These are phyloP conservation scores for Leucoptera coffeella DNA, from an alignment of 2,888 invertebrate species.

Conservation along the genomic window DNA sequence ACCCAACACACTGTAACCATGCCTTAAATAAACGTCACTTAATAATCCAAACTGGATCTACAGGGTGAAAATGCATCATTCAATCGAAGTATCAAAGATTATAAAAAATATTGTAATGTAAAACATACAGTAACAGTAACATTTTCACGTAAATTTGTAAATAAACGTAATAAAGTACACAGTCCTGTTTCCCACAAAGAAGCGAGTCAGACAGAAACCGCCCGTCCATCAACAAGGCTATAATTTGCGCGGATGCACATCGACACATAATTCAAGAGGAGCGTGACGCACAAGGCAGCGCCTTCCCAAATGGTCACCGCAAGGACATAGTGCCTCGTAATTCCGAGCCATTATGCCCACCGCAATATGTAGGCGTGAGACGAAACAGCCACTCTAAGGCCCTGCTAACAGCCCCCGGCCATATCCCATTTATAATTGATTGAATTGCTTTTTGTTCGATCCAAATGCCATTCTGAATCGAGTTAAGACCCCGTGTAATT, in stretches of 20 bases:
- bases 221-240: conserved; percentile 18
- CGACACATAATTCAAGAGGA: conserved; percentile 36
- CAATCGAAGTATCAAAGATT: too few relatives aligned
- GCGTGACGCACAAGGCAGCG: conserved; percentile 25
- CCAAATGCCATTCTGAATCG: too few relatives aligned
- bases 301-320: conserved; percentile 27
- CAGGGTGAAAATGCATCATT: too few relatives aligned
- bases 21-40: too few relatives aligned
- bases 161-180: too few relatives aligned
- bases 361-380: conserved; percentile 17
- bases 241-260: conserved; percentile 41
- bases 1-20: too few relatives aligned
- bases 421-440: conserved; percentile 15
- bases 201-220: not conserved
- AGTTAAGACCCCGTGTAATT: too few relatives aligned
- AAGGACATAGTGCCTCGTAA: conserved; percentile 35
- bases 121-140: too few relatives aligned
- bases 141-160: too few relatives aligned
- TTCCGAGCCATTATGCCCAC: conserved; percentile 43
- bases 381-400: not conserved
- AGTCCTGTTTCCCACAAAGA: too few relatives aligned
- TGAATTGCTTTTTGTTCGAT: conserved; percentile 17
- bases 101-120: too few relatives aligned
- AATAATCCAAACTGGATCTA: too few relatives aligned
- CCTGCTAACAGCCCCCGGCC: conserved; percentile 3